Evolutionary conservation across 2,113 vertebrate species (phyloP).

Genomic region (Pogonocichla stellata): DNA sequence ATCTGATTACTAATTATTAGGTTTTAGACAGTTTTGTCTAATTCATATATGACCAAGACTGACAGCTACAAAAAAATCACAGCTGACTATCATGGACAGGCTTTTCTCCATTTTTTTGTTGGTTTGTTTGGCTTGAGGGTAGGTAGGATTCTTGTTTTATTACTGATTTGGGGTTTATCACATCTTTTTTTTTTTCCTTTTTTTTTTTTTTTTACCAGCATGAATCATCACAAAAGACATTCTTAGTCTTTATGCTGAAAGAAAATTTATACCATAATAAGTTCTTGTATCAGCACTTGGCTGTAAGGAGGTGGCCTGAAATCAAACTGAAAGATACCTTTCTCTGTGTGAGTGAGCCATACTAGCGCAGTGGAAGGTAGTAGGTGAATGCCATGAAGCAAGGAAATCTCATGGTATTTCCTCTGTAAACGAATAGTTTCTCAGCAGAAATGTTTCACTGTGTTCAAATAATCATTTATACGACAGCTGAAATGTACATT

Average conservation of each 20-base stretch:
- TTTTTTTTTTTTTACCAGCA: no score
- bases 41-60: neutral
- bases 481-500: neutral
- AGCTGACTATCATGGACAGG: neutral
- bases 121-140: neutral
- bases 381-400: neutral
- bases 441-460: neutral
- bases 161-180: no score
- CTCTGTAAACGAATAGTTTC: neutral
- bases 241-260: neutral
- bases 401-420: neutral
- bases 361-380: neutral
- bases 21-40: neutral
- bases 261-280: neutral
- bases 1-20: neutral
- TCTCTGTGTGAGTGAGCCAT: neutral
- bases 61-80: neutral
- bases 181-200: no score
- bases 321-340: neutral
- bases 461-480: neutral
- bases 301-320: neutral
- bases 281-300: neutral
- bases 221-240: neutral
- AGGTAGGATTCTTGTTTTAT: neutral
- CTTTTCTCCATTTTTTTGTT: neutral